Percentiles rank a stretch among this genome's conserved stretches.
Evolutionary conservation across 2,113 vertebrate species (phyloP).

Genomic region (Dicerorhinus sumatrensis): DNA sequence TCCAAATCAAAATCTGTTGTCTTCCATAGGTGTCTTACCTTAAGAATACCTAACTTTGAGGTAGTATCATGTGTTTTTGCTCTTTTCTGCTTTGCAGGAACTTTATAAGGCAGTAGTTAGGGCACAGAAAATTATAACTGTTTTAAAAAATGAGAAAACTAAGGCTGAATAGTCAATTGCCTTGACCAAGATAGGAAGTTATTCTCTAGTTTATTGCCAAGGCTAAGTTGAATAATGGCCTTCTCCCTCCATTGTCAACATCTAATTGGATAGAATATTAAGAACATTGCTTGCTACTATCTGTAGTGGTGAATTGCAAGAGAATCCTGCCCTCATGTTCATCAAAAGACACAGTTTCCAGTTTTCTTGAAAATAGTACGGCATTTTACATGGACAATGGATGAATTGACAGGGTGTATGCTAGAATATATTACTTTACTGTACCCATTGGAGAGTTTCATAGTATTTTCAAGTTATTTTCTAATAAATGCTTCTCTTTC

Average conservation of each 20-base stretch:
- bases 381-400: not conserved
- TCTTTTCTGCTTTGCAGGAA: not conserved
- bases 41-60: not conserved
- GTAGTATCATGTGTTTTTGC: not conserved
- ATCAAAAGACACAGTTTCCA: not conserved
- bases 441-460: not conserved
- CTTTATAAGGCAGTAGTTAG: not conserved
- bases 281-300: not conserved
- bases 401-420: not conserved
- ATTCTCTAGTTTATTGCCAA: not conserved
- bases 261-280: not conserved
- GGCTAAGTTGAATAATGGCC: not conserved
- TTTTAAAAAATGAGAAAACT: not conserved
- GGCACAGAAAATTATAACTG: not conserved
- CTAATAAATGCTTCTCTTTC: not conserved
- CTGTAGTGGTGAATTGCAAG: not conserved
- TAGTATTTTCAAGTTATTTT: conserved; percentile 30
- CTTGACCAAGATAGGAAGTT: not conserved
- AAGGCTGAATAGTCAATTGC: not conserved
- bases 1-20: not conserved
- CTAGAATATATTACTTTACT: not conserved
- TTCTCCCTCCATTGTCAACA: not conserved
- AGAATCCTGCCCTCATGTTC: not conserved
- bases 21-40: not conserved
- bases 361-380: not conserved